phyloP scores from a whole-genome alignment of 2,797 vertebrate genomes.

The Leucoraja ocellata region DNA sequence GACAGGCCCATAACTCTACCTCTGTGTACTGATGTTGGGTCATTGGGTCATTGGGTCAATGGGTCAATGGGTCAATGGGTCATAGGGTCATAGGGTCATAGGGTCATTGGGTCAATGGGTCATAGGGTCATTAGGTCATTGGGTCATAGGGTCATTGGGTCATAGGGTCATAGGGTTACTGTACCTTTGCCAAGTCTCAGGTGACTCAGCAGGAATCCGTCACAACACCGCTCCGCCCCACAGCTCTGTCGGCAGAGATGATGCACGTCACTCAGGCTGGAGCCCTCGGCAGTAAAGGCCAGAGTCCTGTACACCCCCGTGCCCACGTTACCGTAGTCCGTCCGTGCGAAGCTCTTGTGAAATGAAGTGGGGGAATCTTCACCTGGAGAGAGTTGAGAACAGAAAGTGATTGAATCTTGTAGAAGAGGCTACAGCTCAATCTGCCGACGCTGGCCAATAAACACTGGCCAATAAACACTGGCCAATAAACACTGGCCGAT shows the following conservation, averaged over 20 bases:
- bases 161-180: too few relatives aligned
- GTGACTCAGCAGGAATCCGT: conserved; percentile 74
- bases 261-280: conserved; percentile 55
- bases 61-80: too few relatives aligned
- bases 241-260: conserved; percentile 75
- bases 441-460: too few relatives aligned
- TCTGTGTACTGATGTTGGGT: too few relatives aligned
- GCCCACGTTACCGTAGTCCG: conserved; percentile 63
- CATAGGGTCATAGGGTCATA: too few relatives aligned
- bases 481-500: too few relatives aligned
- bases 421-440: background rate
- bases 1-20: too few relatives aligned
- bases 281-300: conserved; percentile 54
- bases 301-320: conserved; percentile 65
- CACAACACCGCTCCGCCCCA: conserved; percentile 69
- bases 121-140: too few relatives aligned
- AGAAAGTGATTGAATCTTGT: background rate
- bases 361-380: conserved; percentile 56
- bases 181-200: conserved; percentile 37
- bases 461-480: too few relatives aligned
- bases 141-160: too few relatives aligned
- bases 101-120: too few relatives aligned
- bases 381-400: conserved; percentile 50
- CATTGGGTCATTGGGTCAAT: too few relatives aligned
- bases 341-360: conserved; percentile 60